Conservation (phyloP, 2,888 invertebrate species). For the Thereva nobilitata region DNA sequence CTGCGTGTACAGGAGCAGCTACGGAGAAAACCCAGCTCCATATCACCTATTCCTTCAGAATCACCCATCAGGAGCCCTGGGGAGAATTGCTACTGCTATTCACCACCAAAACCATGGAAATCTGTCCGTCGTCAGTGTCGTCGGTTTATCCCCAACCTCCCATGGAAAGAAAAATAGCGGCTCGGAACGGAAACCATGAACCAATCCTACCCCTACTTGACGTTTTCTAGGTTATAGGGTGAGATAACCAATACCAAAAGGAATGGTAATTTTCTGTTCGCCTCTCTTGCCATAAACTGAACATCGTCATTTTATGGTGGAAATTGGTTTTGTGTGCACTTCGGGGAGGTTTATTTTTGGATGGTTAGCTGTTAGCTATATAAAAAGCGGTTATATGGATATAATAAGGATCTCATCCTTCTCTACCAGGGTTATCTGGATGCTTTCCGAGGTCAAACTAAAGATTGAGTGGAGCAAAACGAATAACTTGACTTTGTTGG, state of each 20-base stretch:
- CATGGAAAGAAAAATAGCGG: conserved; percentile 24
- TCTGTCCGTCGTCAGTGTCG: conserved; percentile 26
- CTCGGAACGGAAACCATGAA: conserved; percentile 19
- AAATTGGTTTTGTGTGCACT: conserved; percentile 32
- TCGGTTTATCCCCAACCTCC: conserved; percentile 25
- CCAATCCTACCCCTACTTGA: conserved; percentile 12
- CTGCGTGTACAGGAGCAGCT: not conserved
- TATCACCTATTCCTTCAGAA: not conserved
- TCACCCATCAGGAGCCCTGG: conserved; percentile 11
- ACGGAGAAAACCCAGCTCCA: not conserved
- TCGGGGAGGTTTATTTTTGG: conserved; percentile 26
- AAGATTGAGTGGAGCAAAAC: not conserved
- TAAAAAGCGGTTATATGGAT: conserved; percentile 26
- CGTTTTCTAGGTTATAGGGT: conserved; percentile 16
- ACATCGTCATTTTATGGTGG: conserved; percentile 3
- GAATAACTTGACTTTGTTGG: not conserved
- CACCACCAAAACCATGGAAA: conserved; percentile 10
- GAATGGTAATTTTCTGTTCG: conserved; percentile 11
- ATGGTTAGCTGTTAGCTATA: conserved; percentile 26
- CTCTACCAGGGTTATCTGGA: not conserved
- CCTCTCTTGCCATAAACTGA: not conserved
- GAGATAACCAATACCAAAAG: conserved; percentile 26
- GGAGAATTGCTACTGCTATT: conserved; percentile 7
- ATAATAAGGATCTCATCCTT: conserved; percentile 11
- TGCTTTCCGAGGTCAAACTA: conserved; percentile 4